Evolutionary conservation across 2,888 invertebrate genomes (phyloP), one percentile per base, ranked within the genome.

Genomic region (Sialis lutaria): DNA sequence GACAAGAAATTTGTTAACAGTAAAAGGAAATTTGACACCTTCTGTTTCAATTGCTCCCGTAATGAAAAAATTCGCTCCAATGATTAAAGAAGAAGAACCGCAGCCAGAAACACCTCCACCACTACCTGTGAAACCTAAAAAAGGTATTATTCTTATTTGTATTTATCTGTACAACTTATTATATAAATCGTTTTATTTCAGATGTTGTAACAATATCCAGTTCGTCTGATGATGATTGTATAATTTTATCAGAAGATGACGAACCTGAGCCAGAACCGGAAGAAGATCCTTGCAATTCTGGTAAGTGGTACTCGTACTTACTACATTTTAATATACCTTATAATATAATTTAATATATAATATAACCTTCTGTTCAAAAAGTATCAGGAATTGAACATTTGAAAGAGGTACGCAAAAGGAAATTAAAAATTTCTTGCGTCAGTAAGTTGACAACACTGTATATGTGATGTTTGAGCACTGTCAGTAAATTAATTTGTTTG

Each of bases 281-380:
- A 51, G 89, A 89, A 53, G 95, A 95, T 68, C 82, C 87, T 2
- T 77, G 83, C 52, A 93, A 92, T 63, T 91, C 90, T 53, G 93
- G 89, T 70, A 47, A 37, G 6, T 33, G 22, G 2, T 22, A 22
- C n/a, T n/a, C n/a, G n/a, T n/a, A n/a, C n/a, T n/a, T n/a, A n/a
- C n/a, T n/a, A n/a, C n/a, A n/a, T n/a, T n/a, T n/a, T n/a, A 4
- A 22, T 22, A 2, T 22, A 22, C 22, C 22, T 2, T 22, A 22
- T 22, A n/a, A n/a, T n/a, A n/a, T n/a, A n/a, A n/a, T 4, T 22
- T 22, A 22, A 22, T 22, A 22, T 22, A 22, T 22, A 22, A 4
- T 22, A 2, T 2, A 2, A 22, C 4, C 22, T 22, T 22, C 22
- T 22, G 22, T 22, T 22, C 22, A 22, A 22, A 22, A 22, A 22